Evolutionary conservation across 2,113 vertebrate species (phyloP).

Genomic region (Grantiella picta): DNA sequence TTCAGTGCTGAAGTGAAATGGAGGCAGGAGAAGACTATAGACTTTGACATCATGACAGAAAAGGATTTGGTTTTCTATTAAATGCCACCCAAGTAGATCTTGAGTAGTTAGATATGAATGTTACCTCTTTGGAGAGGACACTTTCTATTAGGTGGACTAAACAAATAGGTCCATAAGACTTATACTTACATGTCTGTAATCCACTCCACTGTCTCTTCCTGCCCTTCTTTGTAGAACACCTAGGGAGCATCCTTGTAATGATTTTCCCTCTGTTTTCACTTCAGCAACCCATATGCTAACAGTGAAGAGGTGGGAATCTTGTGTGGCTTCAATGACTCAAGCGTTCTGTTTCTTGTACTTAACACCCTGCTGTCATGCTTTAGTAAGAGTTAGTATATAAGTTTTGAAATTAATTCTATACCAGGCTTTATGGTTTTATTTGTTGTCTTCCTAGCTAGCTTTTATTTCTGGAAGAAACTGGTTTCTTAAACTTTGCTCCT

Average conservation of each 20-base stretch:
- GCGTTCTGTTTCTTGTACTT: not conserved
- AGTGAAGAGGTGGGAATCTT: not conserved
- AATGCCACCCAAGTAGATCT: not conserved
- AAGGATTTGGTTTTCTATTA: not conserved
- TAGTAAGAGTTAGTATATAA: not conserved
- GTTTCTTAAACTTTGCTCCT: not conserved
- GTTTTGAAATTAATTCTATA: not conserved
- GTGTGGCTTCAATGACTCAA: not conserved
- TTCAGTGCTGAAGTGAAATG: not conserved
- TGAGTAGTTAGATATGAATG: not conserved
- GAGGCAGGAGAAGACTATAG: not conserved
- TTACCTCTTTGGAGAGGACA: not conserved
- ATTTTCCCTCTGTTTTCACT: not conserved
- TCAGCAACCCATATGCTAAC: not conserved
- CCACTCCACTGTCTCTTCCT: not conserved
- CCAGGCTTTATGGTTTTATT: not conserved
- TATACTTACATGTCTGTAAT: not conserved
- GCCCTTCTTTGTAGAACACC: not conserved
- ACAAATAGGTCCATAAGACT: not conserved
- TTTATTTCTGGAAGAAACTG: not conserved
- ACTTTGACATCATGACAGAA: not conserved
- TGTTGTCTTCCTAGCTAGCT: not conserved
- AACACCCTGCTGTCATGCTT: not conserved
- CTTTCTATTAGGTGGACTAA: not conserved
- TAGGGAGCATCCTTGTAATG: not conserved